A percentile compares a stretch with the other conserved stretches of the same genome.
These are phyloP conservation scores for Sebastes hubbsi DNA, from an alignment of 2,797 vertebrate genomes.

Conservation along the genomic window DNA sequence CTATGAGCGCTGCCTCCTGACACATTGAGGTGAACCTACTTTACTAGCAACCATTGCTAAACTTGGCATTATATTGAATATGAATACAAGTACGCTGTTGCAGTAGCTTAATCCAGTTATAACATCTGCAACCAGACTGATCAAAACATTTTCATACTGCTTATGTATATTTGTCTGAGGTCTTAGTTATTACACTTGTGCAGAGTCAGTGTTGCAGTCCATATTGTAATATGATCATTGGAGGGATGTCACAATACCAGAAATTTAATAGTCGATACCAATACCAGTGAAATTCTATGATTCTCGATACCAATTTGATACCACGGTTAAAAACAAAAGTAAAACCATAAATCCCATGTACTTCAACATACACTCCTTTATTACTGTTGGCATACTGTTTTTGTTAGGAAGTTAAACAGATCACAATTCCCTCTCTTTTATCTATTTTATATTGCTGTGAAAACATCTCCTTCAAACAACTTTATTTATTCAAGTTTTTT, in stretches of 20 bases:
- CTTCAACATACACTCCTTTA: too few species aligned
- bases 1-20: slow-evolving; percentile 8
- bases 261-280: too few species aligned
- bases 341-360: too few species aligned
- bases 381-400: too few species aligned
- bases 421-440: too few species aligned
- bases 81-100: slow-evolving; percentile 27
- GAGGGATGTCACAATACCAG: too few species aligned
- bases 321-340: too few species aligned
- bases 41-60: slow-evolving; percentile 43
- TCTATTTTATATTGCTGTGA: too few species aligned
- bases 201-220: background rate
- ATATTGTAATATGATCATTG: slow-evolving; percentile 11
- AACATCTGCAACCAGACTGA: background rate
- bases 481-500: background rate
- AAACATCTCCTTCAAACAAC: too few species aligned
- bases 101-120: slow-evolving; percentile 6
- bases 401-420: too few species aligned
- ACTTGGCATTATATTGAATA: slow-evolving; percentile 51
- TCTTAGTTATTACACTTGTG: background rate
- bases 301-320: too few species aligned
- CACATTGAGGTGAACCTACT: slow-evolving; percentile 44
- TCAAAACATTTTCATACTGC: background rate
- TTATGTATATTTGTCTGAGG: background rate
- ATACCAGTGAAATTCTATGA: too few species aligned